phyloP scores from a whole-genome alignment of 2,113 vertebrate genomes.

The Cyanoramphus novaezelandiae region DNA sequence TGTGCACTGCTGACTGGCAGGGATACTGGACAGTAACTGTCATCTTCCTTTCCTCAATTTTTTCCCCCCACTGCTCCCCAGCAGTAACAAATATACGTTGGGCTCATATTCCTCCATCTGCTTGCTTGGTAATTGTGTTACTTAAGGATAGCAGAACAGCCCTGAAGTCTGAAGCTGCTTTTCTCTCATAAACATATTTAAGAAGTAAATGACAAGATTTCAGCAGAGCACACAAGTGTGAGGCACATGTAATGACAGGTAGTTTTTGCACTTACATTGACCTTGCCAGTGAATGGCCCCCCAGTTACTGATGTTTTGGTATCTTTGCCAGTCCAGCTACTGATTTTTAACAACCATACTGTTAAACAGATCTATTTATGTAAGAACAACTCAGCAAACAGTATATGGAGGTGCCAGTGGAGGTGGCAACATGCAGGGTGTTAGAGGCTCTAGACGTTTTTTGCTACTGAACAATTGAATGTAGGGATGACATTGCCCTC shows the following conservation, averaged over 20 bases:
- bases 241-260: not conserved
- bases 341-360: not conserved
- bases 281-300: not conserved
- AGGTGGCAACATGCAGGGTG: rapidly evolving
- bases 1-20: not conserved
- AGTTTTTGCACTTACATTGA: not conserved
- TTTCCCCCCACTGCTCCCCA: rapidly evolving
- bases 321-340: not conserved
- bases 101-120: not conserved
- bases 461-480: not conserved
- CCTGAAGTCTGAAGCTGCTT: not conserved
- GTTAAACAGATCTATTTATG: not conserved
- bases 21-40: not conserved
- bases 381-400: not conserved
- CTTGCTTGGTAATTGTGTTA: not conserved
- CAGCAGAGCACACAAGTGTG: not conserved
- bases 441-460: not conserved
- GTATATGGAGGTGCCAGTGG: not conserved
- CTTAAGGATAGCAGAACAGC: not conserved
- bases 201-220: not conserved
- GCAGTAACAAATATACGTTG: not conserved
- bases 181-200: not conserved
- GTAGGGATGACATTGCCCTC: conserved; percentile 56
- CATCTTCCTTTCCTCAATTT: not conserved
- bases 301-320: not conserved